A percentile compares a stretch with the other conserved stretches of the same genome.
These are phyloP conservation scores for Diplolepis rosae DNA, from an alignment of 2,888 invertebrate species.

Conservation along the genomic window DNA sequence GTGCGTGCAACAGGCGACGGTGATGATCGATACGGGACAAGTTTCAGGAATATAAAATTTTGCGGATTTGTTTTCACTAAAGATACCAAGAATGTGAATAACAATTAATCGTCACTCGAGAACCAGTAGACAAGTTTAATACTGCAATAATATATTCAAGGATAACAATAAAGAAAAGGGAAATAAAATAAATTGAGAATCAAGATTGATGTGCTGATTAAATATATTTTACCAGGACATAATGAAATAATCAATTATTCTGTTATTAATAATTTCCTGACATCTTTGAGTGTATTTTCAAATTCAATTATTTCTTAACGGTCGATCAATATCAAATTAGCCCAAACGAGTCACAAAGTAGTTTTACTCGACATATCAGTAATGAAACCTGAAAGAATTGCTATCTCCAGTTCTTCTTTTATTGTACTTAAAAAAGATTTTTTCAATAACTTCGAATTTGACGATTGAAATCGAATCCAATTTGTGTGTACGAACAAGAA, in stretches of 20 bases:
- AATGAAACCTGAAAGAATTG: neutral
- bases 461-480: slow-evolving; percentile 30
- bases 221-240: too few relatives aligned
- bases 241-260: too few relatives aligned
- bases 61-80: neutral
- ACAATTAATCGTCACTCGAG: neutral
- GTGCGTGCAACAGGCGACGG: slow-evolving; percentile 67
- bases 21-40: slow-evolving; percentile 71
- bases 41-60: slow-evolving; percentile 60
- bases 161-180: too few relatives aligned
- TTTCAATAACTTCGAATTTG: slow-evolving; percentile 22
- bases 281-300: too few relatives aligned
- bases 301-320: too few relatives aligned
- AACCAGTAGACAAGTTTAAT: neutral
- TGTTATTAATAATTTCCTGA: too few relatives aligned
- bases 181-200: too few relatives aligned
- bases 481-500: slow-evolving; percentile 23
- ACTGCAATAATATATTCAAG: too few relatives aligned
- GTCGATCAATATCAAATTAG: too few relatives aligned
- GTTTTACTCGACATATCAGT: too few relatives aligned
- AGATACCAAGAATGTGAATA: neutral
- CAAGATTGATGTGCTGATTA: too few relatives aligned
- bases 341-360: too few relatives aligned
- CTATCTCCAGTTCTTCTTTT: neutral
- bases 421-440: slow-evolving; percentile 13